These are phyloP conservation scores for Schizotus pectinicornis DNA, from an alignment of 2,888 invertebrate species.

Conservation along the genomic window DNA sequence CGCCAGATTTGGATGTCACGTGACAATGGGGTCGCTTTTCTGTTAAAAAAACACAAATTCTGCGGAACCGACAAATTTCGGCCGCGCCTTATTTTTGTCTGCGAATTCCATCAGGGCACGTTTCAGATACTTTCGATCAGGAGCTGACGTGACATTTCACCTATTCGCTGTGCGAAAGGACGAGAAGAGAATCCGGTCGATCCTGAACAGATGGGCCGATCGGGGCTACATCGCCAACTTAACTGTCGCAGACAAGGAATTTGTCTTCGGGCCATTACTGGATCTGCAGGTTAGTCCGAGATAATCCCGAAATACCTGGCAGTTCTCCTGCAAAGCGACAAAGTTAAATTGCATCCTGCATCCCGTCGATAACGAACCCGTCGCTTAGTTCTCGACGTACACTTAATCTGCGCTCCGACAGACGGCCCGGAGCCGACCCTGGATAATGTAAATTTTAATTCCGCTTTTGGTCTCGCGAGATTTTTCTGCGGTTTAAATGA, in stretches of 20 bases:
- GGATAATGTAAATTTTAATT: too few relatives aligned
- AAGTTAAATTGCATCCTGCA: too few relatives aligned
- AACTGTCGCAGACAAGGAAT: constrained; percentile 68
- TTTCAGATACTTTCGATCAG: constrained; percentile 54
- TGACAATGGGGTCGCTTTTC: too few relatives aligned
- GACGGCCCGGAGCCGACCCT: too few relatives aligned
- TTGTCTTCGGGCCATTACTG: constrained; percentile 74
- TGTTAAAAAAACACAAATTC: too few relatives aligned
- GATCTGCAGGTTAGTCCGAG: constrained; percentile 67
- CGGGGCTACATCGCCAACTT: constrained; percentile 67
- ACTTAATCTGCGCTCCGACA: too few relatives aligned
- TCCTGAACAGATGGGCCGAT: constrained; percentile 66
- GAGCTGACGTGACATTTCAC: constrained; percentile 62
- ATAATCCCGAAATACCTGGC: constrained; percentile 3
- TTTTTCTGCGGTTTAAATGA: too few relatives aligned
- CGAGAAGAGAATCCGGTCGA: constrained; percentile 62
- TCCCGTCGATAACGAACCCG: too few relatives aligned
- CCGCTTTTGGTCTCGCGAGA: too few relatives aligned
- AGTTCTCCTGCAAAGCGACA: background rate
- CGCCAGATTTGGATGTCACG: too few relatives aligned
- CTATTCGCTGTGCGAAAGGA: constrained; percentile 62
- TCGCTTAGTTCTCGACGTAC: too few relatives aligned
- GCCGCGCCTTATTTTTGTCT: background rate
- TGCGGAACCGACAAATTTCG: background rate
- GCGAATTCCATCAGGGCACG: background rate